These are phyloP conservation scores for Alosa alosa DNA, from an alignment of 2,113 vertebrate species.

Conservation along the genomic window DNA sequence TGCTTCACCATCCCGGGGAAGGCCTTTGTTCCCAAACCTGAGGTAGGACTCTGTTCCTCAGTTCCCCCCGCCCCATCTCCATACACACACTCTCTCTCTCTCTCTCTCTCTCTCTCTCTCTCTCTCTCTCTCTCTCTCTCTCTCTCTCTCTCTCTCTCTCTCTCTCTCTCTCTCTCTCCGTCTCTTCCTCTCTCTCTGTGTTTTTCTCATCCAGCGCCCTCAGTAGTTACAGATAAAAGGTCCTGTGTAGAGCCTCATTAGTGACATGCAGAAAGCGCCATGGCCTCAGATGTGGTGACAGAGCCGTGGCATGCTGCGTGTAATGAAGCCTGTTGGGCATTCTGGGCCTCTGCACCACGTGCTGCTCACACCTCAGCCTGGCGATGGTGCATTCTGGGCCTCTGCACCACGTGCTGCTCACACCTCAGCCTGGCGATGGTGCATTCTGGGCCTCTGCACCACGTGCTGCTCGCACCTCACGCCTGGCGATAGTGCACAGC, in stretches of 20 bases:
- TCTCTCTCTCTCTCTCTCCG: no score
- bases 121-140: conserved; percentile 27
- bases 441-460: conserved; percentile 57
- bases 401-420: no score
- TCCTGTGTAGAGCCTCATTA: conserved; percentile 54
- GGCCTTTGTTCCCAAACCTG: conserved; percentile 90
- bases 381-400: conserved; percentile 59
- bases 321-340: conserved; percentile 69
- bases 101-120: neutral
- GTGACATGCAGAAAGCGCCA: conserved; percentile 56
- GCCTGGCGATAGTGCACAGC: conserved; percentile 53
- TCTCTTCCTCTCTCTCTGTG: conserved; percentile 31
- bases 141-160: no score
- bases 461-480: conserved; percentile 52
- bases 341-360: no score
- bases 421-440: no score
- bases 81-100: conserved; percentile 1
- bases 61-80: neutral
- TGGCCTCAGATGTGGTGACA: conserved; percentile 59
- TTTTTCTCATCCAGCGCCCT: neutral
- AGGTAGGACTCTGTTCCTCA: conserved; percentile 71
- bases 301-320: conserved; percentile 45
- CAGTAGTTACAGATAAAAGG: neutral
- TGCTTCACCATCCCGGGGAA: conserved; percentile 86
- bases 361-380: no score